Evolutionary conservation across 2,888 invertebrate species (phyloP), one percentile per base, ranked within the genome.

Genomic region (Frankliniella intonsa): DNA sequence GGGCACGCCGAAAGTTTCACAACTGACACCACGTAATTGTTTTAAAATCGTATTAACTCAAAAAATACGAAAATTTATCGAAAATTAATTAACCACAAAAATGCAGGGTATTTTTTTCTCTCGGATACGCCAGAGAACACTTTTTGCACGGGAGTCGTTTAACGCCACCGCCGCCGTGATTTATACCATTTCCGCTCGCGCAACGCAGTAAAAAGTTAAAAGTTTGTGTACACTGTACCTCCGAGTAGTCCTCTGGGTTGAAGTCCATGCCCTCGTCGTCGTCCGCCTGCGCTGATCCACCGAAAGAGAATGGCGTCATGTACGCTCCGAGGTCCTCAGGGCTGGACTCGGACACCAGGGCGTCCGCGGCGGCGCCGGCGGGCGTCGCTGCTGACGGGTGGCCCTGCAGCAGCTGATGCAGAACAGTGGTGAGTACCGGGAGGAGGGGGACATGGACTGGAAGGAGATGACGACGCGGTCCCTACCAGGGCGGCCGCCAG

Each of bases 191-290:
- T 62, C 17, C 17, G 62, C 62, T n/a, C 62, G 62, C 62, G 62
- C 10, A 2, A 55, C 12, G 8, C 14, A 19, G 19, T 17, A 17
- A 17, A 10, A 17, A 11, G 62, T n/a, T 19, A 7, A n/a, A 17
- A 14, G 19, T 25, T 7, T 25, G n/a, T 22, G 25, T 12, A 12
- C 69, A 11, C 9, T 12, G 22, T 22, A 76, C 69, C 69, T 76
- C 69, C 69, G 69, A 76, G 69, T 76, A 76, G 25, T 76, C 69
- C 69, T 76, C 69, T 22, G 69, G 69, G 69, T 25, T 76, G 69
- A 76, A 76, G 69, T 76, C 69, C 14, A 62, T n/a, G 62, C 62
- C 62, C 22, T 76, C 22, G 9, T 76, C 69, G 69, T 76, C 69
- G 69, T 76, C 22, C 22, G 9, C 25, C 2, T 38, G 38, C 38